Base-by-base conservation (phyloP, 1,140 invertebrate species). In the Eueides isabella region DNA sequence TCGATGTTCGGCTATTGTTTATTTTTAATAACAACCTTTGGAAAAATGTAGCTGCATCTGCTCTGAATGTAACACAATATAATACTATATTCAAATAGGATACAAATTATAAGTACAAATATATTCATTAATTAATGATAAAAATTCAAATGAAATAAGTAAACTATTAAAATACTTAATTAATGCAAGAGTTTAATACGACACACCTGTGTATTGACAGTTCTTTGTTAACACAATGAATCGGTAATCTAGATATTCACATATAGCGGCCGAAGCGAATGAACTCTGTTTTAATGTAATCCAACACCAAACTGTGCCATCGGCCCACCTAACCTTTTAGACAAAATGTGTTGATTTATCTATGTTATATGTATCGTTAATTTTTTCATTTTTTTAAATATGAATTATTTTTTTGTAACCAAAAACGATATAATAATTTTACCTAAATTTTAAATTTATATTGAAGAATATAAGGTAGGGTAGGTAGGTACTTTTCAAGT, bases 281-380 rank as follows among this genome's bases (percentile, higher is more conserved):
- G 89, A 92, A 91, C 91, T 89, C 86, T 66, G 74, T 85, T 87
- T 88, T 87, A 90, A 87, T 92, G 86, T 89, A 92, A 90, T 85
- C 84, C 84, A 86, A 90, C 79, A 86, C 84, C 76, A 72, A 92
- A 90, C 78, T 90, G 83, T 92, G 90, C 86, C 89, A 82, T 89
- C 86, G 90, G 86, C 89, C 89, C 77, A 82, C 35, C 87, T 91
- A 86, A 91, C 91, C 88, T 89, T 90, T 85, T 80, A 81, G 77
- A 87, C 87, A 84, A 88, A 86, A 88, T 78, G 77, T 77, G 68
- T 73, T 68, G 79, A 71, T 61, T 81, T 80, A 88, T 85, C 74
- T 87, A 80, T 85, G 80, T 78, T 83, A 85, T 73, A 69, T 81
- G 75, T 83, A 82, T 80, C 68, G 70, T 74, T 71, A 78, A 48